phyloP scores from a whole-genome alignment of 2,888 invertebrate genomes.

The Xestia ashworthii region DNA sequence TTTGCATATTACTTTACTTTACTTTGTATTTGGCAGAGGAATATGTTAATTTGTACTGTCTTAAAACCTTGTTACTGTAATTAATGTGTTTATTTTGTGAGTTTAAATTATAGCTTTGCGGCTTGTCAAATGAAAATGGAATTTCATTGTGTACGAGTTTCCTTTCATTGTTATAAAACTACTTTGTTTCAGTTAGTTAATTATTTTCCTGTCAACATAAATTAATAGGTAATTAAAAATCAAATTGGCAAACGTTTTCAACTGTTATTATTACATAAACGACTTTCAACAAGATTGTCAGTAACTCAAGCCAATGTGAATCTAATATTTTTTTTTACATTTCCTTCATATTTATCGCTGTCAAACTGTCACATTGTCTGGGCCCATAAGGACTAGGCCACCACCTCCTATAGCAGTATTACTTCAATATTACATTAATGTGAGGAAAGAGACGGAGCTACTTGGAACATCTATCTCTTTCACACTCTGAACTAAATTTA shows the following conservation, averaged over 20 bases:
- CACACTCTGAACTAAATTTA: not conserved
- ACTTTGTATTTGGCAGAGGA: slow-evolving; percentile 51
- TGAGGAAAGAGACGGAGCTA: not conserved
- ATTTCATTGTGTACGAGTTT: slow-evolving; percentile 30
- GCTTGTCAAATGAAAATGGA: slow-evolving; percentile 38
- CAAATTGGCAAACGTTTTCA: not conserved
- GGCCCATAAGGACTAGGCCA: not conserved
- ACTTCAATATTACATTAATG: not conserved
- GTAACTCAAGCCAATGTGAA: not conserved
- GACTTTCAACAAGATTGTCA: not conserved
- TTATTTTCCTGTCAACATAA: not conserved
- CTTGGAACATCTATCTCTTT: not conserved
- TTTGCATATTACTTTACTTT: slow-evolving; percentile 57
- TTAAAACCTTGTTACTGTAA: slow-evolving; percentile 54
- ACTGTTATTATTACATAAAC: not conserved
- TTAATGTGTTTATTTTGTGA: slow-evolving; percentile 54
- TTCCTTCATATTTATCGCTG: not conserved
- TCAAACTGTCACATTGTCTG: not conserved
- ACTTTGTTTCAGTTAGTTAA: not conserved
- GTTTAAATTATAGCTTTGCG: slow-evolving; percentile 42
- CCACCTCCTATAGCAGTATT: not conserved
- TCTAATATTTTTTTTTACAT: not conserved
- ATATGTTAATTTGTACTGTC: slow-evolving; percentile 56
- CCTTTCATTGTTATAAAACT: slow-evolving; percentile 47
- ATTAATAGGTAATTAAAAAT: not conserved